Conservation (phyloP, 2,888 invertebrate species). For the Argyra leucocephala region DNA sequence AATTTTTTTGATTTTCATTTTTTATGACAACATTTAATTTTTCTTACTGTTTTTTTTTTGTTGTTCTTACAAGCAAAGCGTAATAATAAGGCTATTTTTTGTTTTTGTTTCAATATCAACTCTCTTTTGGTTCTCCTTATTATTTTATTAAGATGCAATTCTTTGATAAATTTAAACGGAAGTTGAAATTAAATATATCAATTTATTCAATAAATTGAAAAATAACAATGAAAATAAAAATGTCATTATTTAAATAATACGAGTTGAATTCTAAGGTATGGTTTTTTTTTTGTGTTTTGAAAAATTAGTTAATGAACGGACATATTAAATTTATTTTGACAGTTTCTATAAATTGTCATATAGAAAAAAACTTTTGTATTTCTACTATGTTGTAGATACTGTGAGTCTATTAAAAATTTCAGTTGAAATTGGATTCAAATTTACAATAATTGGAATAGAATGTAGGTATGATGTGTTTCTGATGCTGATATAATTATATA, state of each 20-base stretch:
- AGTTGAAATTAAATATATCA: not conserved
- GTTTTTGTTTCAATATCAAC: no score
- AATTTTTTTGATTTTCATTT: constrained; percentile 6
- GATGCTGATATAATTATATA: no score
- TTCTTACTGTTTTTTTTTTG: not conserved
- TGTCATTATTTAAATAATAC: not conserved
- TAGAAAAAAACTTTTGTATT: no score
- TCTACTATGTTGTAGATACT: no score
- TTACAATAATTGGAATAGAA: no score
- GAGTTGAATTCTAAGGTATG: not conserved
- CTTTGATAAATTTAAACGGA: not conserved
- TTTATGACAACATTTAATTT: not conserved
- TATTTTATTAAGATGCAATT: not conserved
- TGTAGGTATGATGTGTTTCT: no score
- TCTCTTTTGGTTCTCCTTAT: not conserved
- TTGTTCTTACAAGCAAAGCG: not conserved
- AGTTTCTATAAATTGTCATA: not conserved
- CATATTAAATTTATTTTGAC: not conserved
- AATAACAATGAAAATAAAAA: not conserved
- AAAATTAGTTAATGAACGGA: no score
- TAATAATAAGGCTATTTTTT: not conserved
- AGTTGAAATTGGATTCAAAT: no score
- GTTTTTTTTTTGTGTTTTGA: no score
- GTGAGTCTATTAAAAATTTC: no score
- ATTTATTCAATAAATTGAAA: not conserved